Base-by-base conservation (phyloP, 2,888 invertebrate species). In the Cataglyphis albicans region DNA sequence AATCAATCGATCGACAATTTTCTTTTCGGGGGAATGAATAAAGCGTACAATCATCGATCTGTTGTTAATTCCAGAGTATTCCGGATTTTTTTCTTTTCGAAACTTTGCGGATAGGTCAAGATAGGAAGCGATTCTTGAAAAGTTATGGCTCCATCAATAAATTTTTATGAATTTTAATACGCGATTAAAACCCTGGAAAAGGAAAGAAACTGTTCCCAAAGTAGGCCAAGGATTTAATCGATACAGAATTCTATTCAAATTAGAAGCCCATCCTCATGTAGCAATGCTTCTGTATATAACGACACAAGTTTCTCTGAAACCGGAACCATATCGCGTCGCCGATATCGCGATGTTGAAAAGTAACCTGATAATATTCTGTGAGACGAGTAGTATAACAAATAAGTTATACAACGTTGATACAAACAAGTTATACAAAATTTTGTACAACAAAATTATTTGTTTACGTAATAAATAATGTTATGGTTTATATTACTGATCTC, bases 151-250 rank as follows among this genome's bases (percentile, higher is more conserved):
- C 84, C 87, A 88, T 81, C 82, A 82, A 91, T 91, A 91, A 91
- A 91, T 91, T 89, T 85, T 75, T 48, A 70, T 64, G 84, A 86
- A 90, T 90, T 89, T 89, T 87, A 86, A 90, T 90, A 75, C 65
- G 73, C 82, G 68, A 65, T 52, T 80, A 72, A 63, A 76, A 89
- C 76, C 84, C 75, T 81, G 80, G 81, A 85, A 83, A 85, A 85
- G 85, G 84, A 29, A 57, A 57, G 83, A 84, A 64, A 81, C 44
- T 76, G 83, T 81, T 88, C 32, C 12, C 21, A 12, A 59, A 29
- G 41, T 41, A 21, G 32, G 12, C n/a, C 41, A 52, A 38, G 25
- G 59, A 81, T 64, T 75, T 65, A 25, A 5, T 38, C 67, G n/a
- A 55, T 55, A 41, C 29, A 57, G 29, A 76, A 76, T 32, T n/a